Base-by-base conservation (phyloP, 2,797 vertebrate genomes). In the Simalia tracyae region DNA sequence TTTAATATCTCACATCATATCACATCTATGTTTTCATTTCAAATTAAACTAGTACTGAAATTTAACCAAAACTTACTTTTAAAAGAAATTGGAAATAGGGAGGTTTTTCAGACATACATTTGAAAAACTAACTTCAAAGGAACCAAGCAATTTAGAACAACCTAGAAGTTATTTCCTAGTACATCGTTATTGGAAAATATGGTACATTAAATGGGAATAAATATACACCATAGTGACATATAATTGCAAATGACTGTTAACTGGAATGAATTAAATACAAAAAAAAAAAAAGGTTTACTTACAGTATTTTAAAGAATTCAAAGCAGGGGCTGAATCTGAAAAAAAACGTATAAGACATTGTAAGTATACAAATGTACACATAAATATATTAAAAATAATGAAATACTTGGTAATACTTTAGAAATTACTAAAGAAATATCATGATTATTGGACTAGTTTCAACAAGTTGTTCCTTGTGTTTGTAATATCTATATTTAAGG, bases 201-300 rank as follows among this genome's bases (percentile, higher is more conserved):
- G 31, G 42, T 76, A 22, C 8, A 76, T 42, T 76, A 76, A 76
- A 42, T 76, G 84, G 89, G 94, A 95, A 93, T 72, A 87, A 93
- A 89, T 8, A 87, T 15, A 50, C 66, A 94, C 84, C 57, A 22
- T 8, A 46, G 17, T 31, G 93, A 88, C 57, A 91, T 31, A 93
- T 84, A 46, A 93, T 22, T 93, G 36, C 46, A 87, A 88, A 88
- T 96, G 31, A 89, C 95, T 94, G 86, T 91, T 26, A 92, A 86
- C 3, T 87, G 46, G 60, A 95, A 95, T 46, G 92, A 95, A 93
- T 42, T 24, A 92, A 93, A 56, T 28, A 84, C 4, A 86, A 54
- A 54, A 54, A 7, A 72, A 19, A 90, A 42, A 76, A 85, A 19
- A 94, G 87, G 92, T 86, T 54, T 84, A 6, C 92, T 92, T 85